Percentiles rank a stretch among this genome's conserved stretches.
Conservation (phyloP, 2,797 vertebrate species). For the Thamnophis elegans region DNA sequence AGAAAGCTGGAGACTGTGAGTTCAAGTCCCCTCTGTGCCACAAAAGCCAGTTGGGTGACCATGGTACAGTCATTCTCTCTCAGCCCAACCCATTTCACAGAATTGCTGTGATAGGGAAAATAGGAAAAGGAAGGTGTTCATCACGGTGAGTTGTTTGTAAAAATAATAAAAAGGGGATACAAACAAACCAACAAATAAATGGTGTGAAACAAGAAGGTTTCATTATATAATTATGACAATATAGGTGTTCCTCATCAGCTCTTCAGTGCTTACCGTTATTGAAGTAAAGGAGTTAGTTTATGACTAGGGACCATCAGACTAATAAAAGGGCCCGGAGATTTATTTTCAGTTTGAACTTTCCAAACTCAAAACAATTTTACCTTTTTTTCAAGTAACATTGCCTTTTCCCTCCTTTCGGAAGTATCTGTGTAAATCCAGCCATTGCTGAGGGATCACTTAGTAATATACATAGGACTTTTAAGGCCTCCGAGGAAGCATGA, state of each 20-base stretch:
- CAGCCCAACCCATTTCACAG: not conserved
- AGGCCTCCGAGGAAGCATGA: not conserved
- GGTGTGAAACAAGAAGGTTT: not conserved
- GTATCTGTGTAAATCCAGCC: not conserved
- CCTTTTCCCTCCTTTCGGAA: not conserved
- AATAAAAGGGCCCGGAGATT: not conserved
- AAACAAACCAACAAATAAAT: not conserved
- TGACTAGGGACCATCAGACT: conserved; percentile 12
- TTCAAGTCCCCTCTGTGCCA: not conserved
- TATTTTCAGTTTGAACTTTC: not conserved
- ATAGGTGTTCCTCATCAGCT: not conserved
- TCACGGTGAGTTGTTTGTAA: not conserved
- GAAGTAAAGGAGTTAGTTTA: not conserved
- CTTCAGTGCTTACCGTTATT: not conserved
- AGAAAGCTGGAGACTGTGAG: not conserved
- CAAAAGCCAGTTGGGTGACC: not conserved
- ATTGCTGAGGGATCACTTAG: not conserved
- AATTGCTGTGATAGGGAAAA: not conserved
- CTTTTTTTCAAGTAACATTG: not conserved
- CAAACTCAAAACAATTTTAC: not conserved
- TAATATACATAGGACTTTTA: not conserved
- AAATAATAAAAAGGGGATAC: not conserved
- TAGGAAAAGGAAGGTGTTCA: not conserved
- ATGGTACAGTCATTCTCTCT: too few relatives aligned
- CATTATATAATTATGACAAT: not conserved